Percentiles rank a stretch among this genome's conserved stretches.
Evolutionary conservation across 2,113 vertebrate genomes (phyloP).

Genomic region (Jacana jacana): DNA sequence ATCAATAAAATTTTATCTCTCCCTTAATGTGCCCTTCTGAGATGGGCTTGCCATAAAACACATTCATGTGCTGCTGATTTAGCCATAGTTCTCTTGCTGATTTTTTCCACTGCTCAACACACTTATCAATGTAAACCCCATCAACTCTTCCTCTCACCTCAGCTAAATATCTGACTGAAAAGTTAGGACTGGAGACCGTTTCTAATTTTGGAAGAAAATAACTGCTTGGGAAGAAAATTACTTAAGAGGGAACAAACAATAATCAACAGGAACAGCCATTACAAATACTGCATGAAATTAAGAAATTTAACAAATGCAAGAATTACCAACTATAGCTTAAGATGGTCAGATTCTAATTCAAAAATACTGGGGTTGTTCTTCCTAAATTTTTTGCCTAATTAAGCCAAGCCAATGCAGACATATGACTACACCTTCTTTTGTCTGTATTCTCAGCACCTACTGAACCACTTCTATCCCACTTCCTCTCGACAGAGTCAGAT

Average conservation of each 20-base stretch:
- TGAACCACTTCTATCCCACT: not conserved
- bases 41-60: not conserved
- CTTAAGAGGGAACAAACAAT: not conserved
- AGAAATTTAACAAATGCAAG: not conserved
- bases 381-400: not conserved
- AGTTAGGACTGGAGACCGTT: not conserved
- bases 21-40: not conserved
- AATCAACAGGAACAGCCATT: not conserved
- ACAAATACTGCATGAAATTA: not conserved
- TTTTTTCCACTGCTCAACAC: not conserved
- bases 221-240: not conserved
- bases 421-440: not conserved
- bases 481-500: not conserved
- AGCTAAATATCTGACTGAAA: not conserved
- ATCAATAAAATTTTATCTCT: conserved; percentile 33
- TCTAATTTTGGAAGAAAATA: not conserved
- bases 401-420: not conserved
- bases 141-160: not conserved
- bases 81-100: not conserved
- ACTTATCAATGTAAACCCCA: not conserved
- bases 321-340: not conserved
- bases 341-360: not conserved
- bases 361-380: not conserved
- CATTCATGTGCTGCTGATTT: not conserved
- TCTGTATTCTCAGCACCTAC: not conserved